Conservation (phyloP, 2,113 vertebrate species). For the Pelecanoides urinatrix region DNA sequence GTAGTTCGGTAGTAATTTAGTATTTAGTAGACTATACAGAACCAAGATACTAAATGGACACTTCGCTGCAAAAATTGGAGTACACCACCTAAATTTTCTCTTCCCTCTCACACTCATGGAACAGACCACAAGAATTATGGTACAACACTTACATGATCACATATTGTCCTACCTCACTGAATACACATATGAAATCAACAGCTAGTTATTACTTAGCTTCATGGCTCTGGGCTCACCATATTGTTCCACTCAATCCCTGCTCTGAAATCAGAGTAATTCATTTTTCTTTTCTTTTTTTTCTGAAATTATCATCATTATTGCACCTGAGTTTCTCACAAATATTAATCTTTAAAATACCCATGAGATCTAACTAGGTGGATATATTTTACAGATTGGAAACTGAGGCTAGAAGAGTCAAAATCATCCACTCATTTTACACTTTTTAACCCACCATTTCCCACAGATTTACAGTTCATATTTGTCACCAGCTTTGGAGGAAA, state of each 20-base stretch:
- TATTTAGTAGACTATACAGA: neutral
- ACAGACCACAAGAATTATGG: neutral
- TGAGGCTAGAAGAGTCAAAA: neutral
- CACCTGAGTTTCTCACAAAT: neutral
- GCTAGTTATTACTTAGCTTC: neutral
- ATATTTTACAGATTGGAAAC: neutral
- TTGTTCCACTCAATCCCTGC: neutral
- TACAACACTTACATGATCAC: neutral
- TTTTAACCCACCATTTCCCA: neutral
- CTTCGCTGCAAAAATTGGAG: neutral
- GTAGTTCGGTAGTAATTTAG: neutral
- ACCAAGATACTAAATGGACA: neutral
- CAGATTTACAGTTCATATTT: neutral
- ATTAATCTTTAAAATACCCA: neutral
- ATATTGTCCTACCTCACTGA: neutral
- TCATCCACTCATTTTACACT: neutral
- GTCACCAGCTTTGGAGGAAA: neutral
- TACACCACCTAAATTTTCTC: neutral
- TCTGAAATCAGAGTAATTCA: neutral
- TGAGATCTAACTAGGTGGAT: neutral
- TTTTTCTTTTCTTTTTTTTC: neutral
- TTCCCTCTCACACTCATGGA: neutral
- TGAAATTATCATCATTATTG: neutral
- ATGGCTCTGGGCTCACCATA: neutral
- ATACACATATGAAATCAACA: neutral